Evolutionary conservation across 2,797 vertebrate genomes (phyloP).

Genomic region (Gymnopithys bicolor): DNA sequence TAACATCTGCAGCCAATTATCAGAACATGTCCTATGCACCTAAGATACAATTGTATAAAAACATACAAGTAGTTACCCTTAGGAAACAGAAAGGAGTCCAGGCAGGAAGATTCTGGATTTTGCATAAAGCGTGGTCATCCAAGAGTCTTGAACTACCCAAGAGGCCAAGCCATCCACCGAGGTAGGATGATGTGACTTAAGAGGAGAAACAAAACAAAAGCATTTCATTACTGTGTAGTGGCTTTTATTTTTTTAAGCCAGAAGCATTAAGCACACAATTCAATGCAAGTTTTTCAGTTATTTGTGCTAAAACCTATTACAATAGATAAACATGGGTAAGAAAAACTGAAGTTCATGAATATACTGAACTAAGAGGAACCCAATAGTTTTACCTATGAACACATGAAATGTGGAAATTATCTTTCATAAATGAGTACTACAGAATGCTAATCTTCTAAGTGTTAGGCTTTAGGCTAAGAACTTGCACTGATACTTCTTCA

Average conservation of each 20-base stretch:
- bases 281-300: not conserved
- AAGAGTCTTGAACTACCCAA: conserved; percentile 17
- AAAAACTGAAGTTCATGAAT: not conserved
- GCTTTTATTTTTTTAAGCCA: not conserved
- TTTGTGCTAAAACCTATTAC: not conserved
- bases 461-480: not conserved
- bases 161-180: conserved; percentile 43
- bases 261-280: not conserved
- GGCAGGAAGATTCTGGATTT: conserved; percentile 63
- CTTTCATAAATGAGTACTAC: not conserved
- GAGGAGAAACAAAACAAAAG: not conserved
- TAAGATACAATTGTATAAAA: not conserved
- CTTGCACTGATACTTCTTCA: not conserved
- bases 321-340: not conserved
- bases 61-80: conserved; percentile 52
- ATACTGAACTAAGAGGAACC: not conserved
- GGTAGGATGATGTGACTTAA: conserved; percentile 31
- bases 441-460: not conserved
- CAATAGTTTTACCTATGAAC: not conserved
- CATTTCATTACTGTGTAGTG: not conserved
- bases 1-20: not conserved
- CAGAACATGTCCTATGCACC: fast-evolving
- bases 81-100: conserved; percentile 46
- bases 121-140: conserved; percentile 59
- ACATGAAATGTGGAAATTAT: not conserved